phyloP scores from a whole-genome alignment of 2,888 invertebrate species.

The Blomia tropicalis region DNA sequence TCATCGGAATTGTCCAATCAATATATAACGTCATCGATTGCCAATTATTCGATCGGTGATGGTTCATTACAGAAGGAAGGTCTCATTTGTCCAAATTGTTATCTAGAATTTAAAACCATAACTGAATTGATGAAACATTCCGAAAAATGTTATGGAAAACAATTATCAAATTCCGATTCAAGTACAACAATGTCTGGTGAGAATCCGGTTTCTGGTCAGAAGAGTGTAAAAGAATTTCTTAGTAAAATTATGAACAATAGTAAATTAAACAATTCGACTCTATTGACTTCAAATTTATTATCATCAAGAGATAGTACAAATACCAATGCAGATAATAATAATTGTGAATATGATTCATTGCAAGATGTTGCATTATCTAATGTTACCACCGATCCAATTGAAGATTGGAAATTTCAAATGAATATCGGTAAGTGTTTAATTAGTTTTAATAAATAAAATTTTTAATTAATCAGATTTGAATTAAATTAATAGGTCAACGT shows the following conservation, averaged over 20 bases:
- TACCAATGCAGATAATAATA: background rate
- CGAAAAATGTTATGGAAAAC: conserved; percentile 38
- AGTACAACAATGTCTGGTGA: background rate
- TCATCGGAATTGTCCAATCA: background rate
- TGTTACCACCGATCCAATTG: background rate
- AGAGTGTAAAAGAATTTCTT: conserved; percentile 8
- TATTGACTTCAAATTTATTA: background rate
- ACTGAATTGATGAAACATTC: conserved; percentile 70
- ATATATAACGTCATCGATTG: background rate
- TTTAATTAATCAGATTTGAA: background rate
- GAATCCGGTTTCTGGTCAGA: background rate
- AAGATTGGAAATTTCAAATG: conserved; percentile 25
- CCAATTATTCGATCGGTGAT: conserved; percentile 2
- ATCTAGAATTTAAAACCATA: conserved; percentile 69
- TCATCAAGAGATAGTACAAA: background rate
- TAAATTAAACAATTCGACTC: background rate
- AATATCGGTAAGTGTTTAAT: conserved; percentile 12
- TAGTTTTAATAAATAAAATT: background rate
- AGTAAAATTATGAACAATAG: background rate
- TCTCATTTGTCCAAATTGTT: conserved; percentile 85
- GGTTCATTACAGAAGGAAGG: conserved; percentile 47
- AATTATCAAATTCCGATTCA: background rate
- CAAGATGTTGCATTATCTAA: background rate
- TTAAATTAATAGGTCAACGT: conserved; percentile 40
- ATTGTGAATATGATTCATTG: background rate